Evolutionary conservation across 2,113 vertebrate genomes (phyloP), one percentile per base, ranked within the genome.

Genomic region (Lagenorhynchus albirostris): DNA sequence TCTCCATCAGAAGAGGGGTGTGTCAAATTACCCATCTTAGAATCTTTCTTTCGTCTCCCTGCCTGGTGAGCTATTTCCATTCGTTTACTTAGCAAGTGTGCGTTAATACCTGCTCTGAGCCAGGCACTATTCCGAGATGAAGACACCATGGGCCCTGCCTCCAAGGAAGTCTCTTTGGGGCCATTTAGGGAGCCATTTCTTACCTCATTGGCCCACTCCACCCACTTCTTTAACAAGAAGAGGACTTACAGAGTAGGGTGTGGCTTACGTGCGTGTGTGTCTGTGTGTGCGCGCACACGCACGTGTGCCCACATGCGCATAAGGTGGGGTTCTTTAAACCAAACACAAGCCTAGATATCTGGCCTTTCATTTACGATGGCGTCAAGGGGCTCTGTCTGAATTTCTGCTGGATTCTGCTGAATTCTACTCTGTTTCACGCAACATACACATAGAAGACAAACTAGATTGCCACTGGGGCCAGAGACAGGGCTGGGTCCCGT

Each of bases 261-360:
- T 58, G 47, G 5, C n/a, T 15, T 73, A 17, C 14, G 5, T 53
- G 53, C 15, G 26, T 41, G 3, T 74, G 4, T n/a, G 14, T 31
- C 38, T 38, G 4, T 38, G 23, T 20, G 50, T 53, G 50, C 1
- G 50, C 6, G 2, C 6, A 21, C 17, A 55, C 20, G 20, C 17
- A 18, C 55, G 1, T 25, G 26, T 33, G 44, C 33, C 13, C 21
- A 1, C n/a, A 9, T 38, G 14, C 4, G 11, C 3, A 8, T 8
- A 79, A 47, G 15, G 3, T 4, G 47, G 33, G 29, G 2, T 3
- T n/a, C 17, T 36, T 50, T 38, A 70, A 23, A 60, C 74, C 41
- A 91, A 53, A 65, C 3, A 8, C 1, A 63, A 79, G 47, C 9
- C 67, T 89, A 21, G 21, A 13, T 31, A 53, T 38, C 62, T 65